phyloP scores from a whole-genome alignment of 2,888 invertebrate genomes.

The Hoplodrina blanda region DNA sequence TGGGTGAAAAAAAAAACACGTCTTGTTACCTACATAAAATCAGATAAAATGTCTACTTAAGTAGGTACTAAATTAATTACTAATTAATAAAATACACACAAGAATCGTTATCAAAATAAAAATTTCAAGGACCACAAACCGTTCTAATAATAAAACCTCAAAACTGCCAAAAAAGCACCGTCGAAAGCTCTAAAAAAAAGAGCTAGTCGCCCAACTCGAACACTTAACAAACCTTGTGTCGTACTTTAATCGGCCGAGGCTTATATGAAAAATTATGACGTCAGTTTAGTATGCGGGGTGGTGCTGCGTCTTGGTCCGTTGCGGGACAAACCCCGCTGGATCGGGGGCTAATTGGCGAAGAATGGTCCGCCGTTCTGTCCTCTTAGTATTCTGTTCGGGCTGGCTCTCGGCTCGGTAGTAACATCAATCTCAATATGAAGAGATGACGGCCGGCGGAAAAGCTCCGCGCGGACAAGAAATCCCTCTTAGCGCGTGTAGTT shows the following conservation, averaged over 20 bases:
- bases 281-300: slow-evolving; percentile 87
- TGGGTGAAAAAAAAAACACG: too few species aligned
- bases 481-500: slow-evolving; percentile 84
- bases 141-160: not conserved
- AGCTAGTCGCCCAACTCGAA: slow-evolving; percentile 41
- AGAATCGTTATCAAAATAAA: not conserved
- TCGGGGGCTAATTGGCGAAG: slow-evolving; percentile 87
- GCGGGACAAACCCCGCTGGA: slow-evolving; percentile 81
- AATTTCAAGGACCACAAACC: not conserved
- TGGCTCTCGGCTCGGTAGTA: slow-evolving; percentile 78
- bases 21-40: too few species aligned
- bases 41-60: too few species aligned
- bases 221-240: slow-evolving; percentile 67
- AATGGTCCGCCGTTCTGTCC: slow-evolving; percentile 78
- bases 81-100: not conserved
- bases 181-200: slow-evolving; percentile 18
- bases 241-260: slow-evolving; percentile 78
- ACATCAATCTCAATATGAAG: slow-evolving; percentile 89
- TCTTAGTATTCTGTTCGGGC: slow-evolving; percentile 86
- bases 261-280: slow-evolving; percentile 86
- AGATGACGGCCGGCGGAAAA: slow-evolving; percentile 87
- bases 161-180: slow-evolving; percentile 6
- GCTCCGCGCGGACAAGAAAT: slow-evolving; percentile 84
- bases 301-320: slow-evolving; percentile 69
- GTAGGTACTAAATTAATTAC: too few species aligned